Percentiles rank a stretch among this genome's conserved stretches.
phyloP scores from a whole-genome alignment of 2,888 invertebrate genomes.

The Archips xylosteana region DNA sequence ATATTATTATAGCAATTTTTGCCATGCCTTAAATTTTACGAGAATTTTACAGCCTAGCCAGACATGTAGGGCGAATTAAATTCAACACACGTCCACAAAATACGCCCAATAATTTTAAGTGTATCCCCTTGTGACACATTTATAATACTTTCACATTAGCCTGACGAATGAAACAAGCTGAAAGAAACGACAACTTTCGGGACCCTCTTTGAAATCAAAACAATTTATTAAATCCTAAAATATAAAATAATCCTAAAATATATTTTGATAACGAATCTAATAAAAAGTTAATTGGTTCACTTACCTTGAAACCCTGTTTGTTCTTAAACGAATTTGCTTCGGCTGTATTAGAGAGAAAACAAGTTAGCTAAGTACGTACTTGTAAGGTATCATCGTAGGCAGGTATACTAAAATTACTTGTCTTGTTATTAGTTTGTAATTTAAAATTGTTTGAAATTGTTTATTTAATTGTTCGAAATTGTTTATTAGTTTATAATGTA shows the following conservation, averaged over 20 bases:
- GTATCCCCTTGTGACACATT: slow-evolving; percentile 13
- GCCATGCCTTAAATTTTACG: background rate
- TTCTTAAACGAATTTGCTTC: slow-evolving; percentile 29
- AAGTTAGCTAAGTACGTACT: slow-evolving; percentile 17
- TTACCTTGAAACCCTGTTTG: slow-evolving; percentile 32
- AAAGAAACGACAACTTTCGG: background rate
- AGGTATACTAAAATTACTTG: background rate
- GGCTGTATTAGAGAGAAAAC: slow-evolving; percentile 25
- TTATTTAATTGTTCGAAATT: too few relatives aligned
- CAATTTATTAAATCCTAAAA: slow-evolving; percentile 24
- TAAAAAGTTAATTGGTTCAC: slow-evolving; percentile 37
- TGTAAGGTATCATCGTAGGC: slow-evolving; percentile 21
- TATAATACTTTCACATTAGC: slow-evolving; percentile 16
- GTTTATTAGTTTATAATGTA: too few relatives aligned
- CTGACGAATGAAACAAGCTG: background rate
- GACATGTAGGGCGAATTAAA: slow-evolving; percentile 14
- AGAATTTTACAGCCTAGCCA: slow-evolving; percentile 3
- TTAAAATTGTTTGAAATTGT: too few relatives aligned
- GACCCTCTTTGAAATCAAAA: slow-evolving; percentile 2
- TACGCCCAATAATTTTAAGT: slow-evolving; percentile 18
- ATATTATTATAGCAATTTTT: slow-evolving; percentile 8
- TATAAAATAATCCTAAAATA: slow-evolving; percentile 28
- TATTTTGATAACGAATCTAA: slow-evolving; percentile 28
- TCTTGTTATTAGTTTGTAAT: too few relatives aligned
- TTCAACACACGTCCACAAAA: slow-evolving; percentile 19